A percentile compares a stretch with the other conserved stretches of the same genome.
Conservation (phyloP, 2,113 vertebrate genomes). For the Neoarius graeffei region DNA sequence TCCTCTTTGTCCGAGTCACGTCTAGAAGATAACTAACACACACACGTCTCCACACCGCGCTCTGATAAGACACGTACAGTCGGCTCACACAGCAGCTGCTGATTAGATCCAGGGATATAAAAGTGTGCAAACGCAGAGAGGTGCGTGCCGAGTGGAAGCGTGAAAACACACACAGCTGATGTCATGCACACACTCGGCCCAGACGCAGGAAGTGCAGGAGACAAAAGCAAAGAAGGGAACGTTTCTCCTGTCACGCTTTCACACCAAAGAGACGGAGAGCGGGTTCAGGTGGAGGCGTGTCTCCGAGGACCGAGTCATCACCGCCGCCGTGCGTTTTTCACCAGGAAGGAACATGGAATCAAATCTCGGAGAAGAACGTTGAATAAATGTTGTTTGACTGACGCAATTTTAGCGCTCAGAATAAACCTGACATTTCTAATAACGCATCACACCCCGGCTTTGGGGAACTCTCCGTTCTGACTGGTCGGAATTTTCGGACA, state of each 20-base stretch:
- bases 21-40: slow-evolving; percentile 31
- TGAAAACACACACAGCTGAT: not conserved
- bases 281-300: not conserved
- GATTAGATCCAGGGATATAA: slow-evolving; percentile 34
- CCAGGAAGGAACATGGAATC: no score
- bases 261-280: not conserved
- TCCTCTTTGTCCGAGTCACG: slow-evolving; percentile 19
- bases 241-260: slow-evolving; percentile 31
- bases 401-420: no score
- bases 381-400: no score
- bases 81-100: not conserved
- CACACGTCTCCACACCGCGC: not conserved
- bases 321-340: no score
- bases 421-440: no score
- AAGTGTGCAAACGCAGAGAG: not conserved
- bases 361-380: no score
- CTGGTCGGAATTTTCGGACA: not conserved
- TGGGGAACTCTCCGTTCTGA: no score
- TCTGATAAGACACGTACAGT: slow-evolving; percentile 37
- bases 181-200: not conserved
- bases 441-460: no score
- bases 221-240: slow-evolving; percentile 19
- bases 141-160: not conserved
- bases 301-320: not conserved
- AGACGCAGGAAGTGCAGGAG: slow-evolving; percentile 28